A percentile compares a stretch with the other conserved stretches of the same genome.
phyloP scores from a whole-genome alignment of 2,888 invertebrate species.

The Malthinus seriepunctatus region DNA sequence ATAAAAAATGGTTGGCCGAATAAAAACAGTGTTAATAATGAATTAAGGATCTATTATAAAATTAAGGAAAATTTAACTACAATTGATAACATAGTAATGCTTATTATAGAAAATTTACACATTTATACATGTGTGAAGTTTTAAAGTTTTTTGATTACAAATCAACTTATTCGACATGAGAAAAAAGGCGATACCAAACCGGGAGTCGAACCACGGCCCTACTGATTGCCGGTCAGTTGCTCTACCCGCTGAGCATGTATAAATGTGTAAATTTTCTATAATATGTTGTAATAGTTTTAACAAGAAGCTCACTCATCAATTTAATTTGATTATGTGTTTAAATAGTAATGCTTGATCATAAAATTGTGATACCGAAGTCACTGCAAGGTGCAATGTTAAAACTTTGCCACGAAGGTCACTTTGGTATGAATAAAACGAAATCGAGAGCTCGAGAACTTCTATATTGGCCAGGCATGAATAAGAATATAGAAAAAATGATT shows the following conservation, averaged over 20 bases:
- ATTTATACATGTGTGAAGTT: no score
- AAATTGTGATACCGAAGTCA: conserved; percentile 13
- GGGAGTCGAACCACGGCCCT: no score
- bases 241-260: no score
- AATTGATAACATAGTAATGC: conserved; percentile 15
- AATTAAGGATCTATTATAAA: conserved; percentile 13
- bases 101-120: no score
- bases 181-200: no score
- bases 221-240: no score
- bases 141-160: no score
- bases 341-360: conserved; percentile 11
- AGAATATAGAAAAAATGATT: conserved; percentile 14
- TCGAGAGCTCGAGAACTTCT: conserved; percentile 14
- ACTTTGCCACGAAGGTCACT: conserved; percentile 17
- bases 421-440: conserved; percentile 23
- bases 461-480: conserved; percentile 21
- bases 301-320: no score
- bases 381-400: conserved; percentile 7
- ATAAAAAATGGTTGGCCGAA: conserved; percentile 15
- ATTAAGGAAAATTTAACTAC: conserved; percentile 14
- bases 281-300: no score
- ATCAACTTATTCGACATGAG: no score
- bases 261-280: no score
- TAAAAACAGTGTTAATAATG: conserved; percentile 2
- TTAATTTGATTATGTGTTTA: no score